Conservation (phyloP, 2,113 vertebrate species). For the Phoenicopterus ruber region DNA sequence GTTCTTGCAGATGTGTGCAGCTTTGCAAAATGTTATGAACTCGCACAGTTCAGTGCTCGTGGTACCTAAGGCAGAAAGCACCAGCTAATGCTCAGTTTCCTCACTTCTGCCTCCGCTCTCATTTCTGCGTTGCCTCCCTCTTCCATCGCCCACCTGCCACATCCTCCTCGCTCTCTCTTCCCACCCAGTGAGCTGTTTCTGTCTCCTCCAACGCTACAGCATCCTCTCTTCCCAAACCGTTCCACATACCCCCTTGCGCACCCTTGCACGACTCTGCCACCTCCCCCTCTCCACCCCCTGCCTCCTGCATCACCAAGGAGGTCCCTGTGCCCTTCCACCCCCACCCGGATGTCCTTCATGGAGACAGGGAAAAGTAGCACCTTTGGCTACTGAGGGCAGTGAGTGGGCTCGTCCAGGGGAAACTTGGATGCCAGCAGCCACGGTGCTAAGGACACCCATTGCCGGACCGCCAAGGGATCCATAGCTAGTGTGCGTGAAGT, state of each 20-base stretch:
- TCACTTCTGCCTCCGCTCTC: background rate
- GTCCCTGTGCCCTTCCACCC: background rate
- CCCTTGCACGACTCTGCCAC: background rate
- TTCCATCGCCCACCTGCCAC: background rate
- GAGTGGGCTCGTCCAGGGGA: background rate
- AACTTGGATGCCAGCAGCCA: background rate
- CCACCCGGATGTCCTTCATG: accelerated
- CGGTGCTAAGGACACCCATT: background rate
- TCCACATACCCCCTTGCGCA: background rate
- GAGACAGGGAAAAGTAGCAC: background rate
- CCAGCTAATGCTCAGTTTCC: background rate
- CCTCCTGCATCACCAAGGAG: background rate
- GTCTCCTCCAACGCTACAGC: background rate
- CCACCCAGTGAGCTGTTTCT: background rate
- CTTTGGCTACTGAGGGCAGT: background rate
- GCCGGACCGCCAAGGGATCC: background rate
- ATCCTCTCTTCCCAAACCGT: background rate
- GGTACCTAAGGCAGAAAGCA: background rate
- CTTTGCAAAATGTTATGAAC: background rate
- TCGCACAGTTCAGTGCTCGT: background rate
- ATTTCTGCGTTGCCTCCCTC: background rate
- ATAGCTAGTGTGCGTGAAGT: background rate
- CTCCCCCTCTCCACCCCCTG: background rate
- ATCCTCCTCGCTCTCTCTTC: background rate
- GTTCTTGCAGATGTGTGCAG: background rate